These are phyloP conservation scores for Leptarthrus brevirostris DNA, from an alignment of 2,888 invertebrate genomes.

Conservation along the genomic window DNA sequence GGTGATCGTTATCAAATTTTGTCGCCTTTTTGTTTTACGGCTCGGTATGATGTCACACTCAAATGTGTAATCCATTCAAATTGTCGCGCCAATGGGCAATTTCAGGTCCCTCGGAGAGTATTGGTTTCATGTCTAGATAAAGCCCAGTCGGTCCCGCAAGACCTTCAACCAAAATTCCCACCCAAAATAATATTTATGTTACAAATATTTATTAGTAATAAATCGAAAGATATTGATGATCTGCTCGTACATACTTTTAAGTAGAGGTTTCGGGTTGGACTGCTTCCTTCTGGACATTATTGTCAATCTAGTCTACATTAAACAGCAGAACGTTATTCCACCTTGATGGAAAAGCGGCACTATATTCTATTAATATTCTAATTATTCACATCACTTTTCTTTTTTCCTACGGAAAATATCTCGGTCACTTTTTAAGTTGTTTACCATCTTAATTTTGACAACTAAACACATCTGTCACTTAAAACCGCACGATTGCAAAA, in stretches of 20 bases:
- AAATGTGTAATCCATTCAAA: constrained; percentile 46
- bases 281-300: constrained; percentile 93
- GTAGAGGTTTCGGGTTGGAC: constrained; percentile 90
- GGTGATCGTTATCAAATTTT: constrained; percentile 56
- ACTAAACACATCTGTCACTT: constrained; percentile 48
- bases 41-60: constrained; percentile 52
- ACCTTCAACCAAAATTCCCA: not conserved
- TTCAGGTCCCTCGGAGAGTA: not conserved
- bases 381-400: constrained; percentile 34
- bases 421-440: constrained; percentile 35
- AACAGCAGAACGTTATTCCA: constrained; percentile 43
- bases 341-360: constrained; percentile 1
- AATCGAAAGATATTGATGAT: too few species aligned
- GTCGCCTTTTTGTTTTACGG: constrained; percentile 54
- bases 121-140: not conserved
- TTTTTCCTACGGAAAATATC: constrained; percentile 24
- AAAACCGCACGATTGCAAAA: constrained; percentile 17
- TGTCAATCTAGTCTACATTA: constrained; percentile 47
- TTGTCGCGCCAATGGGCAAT: constrained; percentile 38
- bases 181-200: not conserved
- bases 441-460: constrained; percentile 44
- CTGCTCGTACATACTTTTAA: constrained; percentile 83
- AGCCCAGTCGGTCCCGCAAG: not conserved
- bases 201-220: not conserved
- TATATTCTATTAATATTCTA: constrained; percentile 8